Evolutionary conservation across 2,888 invertebrate species (phyloP).

Genomic region (Rambutsinella grinnellia): DNA sequence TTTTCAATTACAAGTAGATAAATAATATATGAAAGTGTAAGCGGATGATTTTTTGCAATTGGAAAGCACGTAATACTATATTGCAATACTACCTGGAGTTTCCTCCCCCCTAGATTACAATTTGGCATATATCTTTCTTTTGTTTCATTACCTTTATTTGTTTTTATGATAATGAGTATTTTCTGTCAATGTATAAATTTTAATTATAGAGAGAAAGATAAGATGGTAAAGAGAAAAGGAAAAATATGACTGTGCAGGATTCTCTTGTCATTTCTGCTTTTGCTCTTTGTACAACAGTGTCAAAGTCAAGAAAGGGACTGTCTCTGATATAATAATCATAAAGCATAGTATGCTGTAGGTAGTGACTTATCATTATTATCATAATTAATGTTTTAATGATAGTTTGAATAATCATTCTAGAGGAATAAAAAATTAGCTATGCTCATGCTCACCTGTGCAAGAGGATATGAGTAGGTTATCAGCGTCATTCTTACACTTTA

Average conservation of each 20-base stretch:
- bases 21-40: too few relatives aligned
- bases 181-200: background rate
- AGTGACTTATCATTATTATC: constrained; percentile 18
- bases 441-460: constrained; percentile 27
- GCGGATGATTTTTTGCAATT: too few relatives aligned
- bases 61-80: background rate
- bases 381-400: constrained; percentile 26
- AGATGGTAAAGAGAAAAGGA: background rate
- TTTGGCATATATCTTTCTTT: constrained; percentile 14
- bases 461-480: background rate
- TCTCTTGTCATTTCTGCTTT: constrained; percentile 28
- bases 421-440: constrained; percentile 30
- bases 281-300: too few relatives aligned
- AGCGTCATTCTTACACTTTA: constrained; percentile 23
- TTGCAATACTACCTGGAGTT: constrained; percentile 28
- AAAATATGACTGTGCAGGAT: background rate
- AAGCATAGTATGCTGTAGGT: background rate
- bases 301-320: too few relatives aligned
- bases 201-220: background rate
- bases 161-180: constrained; percentile 33
- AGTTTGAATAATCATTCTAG: constrained; percentile 9
- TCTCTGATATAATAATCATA: too few relatives aligned
- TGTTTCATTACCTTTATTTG: constrained; percentile 26
- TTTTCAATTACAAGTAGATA: background rate
- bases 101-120: background rate